phyloP scores from a whole-genome alignment of 2,888 invertebrate species.

The Calliphora vomitoria region DNA sequence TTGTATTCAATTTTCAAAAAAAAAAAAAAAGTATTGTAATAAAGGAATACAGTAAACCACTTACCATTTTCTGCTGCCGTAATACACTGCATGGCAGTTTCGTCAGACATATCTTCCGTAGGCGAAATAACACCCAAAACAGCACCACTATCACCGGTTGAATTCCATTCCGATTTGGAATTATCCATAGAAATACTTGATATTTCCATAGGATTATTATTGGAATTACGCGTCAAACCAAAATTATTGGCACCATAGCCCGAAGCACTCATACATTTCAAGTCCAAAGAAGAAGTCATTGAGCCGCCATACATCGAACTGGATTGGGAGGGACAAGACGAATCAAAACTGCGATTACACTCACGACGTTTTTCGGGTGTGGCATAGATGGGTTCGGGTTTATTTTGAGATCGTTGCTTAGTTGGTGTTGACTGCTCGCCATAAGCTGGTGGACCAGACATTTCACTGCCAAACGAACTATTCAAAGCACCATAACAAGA shows the following conservation, averaged over 20 bases:
- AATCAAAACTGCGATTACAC: slow-evolving; percentile 81
- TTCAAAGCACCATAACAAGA: slow-evolving; percentile 84
- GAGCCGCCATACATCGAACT: slow-evolving; percentile 82
- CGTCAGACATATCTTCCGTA: slow-evolving; percentile 82
- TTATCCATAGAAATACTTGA: slow-evolving; percentile 74
- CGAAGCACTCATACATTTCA: slow-evolving; percentile 79
- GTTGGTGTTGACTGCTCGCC: slow-evolving; percentile 52
- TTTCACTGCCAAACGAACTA: slow-evolving; percentile 78
- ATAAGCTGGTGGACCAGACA: slow-evolving; percentile 64
- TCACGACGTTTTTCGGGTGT: slow-evolving; percentile 82
- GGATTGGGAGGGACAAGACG: slow-evolving; percentile 81
- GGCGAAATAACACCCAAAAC: slow-evolving; percentile 67
- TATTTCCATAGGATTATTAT: slow-evolving; percentile 64
- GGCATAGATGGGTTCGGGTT: slow-evolving; percentile 80
- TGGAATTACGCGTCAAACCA: slow-evolving; percentile 60
- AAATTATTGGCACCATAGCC: slow-evolving; percentile 59
- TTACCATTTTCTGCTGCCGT: slow-evolving; percentile 82
- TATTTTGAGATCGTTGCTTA: slow-evolving; percentile 27
- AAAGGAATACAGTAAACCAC: slow-evolving; percentile 63
- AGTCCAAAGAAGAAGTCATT: slow-evolving; percentile 81
- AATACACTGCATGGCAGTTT: slow-evolving; percentile 80
- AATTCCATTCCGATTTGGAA: slow-evolving; percentile 78
- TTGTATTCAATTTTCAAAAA: too few relatives aligned
- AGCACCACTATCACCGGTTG: slow-evolving; percentile 74
- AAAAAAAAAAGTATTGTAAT: too few relatives aligned